Percentiles rank a stretch among this genome's conserved stretches.
Evolutionary conservation across 2,113 vertebrate species (phyloP).

Genomic region (Tautogolabrus adspersus): DNA sequence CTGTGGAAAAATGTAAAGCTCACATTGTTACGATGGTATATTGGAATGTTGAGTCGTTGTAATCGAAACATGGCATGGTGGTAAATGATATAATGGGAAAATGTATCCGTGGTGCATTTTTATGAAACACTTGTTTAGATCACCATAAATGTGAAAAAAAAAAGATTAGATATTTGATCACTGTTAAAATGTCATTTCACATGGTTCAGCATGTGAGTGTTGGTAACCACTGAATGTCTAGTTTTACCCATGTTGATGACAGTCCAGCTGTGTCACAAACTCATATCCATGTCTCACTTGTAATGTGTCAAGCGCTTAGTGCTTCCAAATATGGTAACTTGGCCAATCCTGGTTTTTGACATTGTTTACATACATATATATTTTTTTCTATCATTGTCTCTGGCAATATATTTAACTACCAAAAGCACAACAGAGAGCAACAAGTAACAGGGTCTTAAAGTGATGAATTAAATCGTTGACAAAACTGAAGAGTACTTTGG

Average conservation of each 20-base stretch:
- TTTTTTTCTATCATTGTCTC: conserved; percentile 4
- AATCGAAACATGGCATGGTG: conserved; percentile 40
- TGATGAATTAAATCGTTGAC: too few species aligned
- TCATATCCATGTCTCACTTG: background rate
- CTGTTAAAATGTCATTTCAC: conserved; percentile 34
- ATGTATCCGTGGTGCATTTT: background rate
- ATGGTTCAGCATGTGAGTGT: conserved; percentile 47
- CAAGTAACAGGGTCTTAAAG: too few species aligned
- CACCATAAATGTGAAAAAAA: conserved; percentile 52
- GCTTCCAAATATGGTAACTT: conserved; percentile 17
- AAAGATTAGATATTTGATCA: conserved; percentile 21
- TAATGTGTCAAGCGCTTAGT: conserved; percentile 1
- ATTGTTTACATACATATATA: background rate
- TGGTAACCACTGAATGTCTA: conserved; percentile 52
- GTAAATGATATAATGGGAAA: conserved; percentile 28
- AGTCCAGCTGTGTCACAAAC: background rate
- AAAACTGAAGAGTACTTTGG: too few species aligned
- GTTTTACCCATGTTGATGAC: conserved; percentile 26
- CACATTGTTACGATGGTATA: conserved; percentile 14
- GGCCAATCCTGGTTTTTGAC: conserved; percentile 1
- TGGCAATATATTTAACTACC: conserved; percentile 10
- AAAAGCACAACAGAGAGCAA: conserved; percentile 26
- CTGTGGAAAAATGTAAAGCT: background rate
- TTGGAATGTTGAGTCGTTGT: conserved; percentile 24
- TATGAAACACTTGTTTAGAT: conserved; percentile 33